Base-by-base conservation (phyloP, 2,113 vertebrate genomes). In the Poecile atricapillus region DNA sequence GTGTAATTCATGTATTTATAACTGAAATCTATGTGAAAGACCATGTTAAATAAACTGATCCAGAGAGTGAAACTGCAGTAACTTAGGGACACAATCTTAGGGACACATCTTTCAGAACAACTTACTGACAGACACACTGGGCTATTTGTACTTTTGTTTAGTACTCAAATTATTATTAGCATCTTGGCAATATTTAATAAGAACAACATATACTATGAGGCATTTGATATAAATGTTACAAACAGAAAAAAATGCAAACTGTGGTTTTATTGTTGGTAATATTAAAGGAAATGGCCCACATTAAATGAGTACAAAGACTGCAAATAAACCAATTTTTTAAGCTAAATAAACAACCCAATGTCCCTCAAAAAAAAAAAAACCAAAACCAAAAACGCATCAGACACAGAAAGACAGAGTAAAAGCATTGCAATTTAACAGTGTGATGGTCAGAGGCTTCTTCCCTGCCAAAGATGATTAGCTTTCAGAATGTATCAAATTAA, bases 401-500 rank as follows among this genome's bases (percentile, higher is more conserved):
- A 44, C 59, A 64, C 16, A 63, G 60, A 81, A 84, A 85, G 63
- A 30, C 64, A 86, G 60, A 91, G 52, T 74, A 95, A 88, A 28
- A 88, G 47, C 50, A 25, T 52, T 86, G 43, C 68, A 83, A 5
- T 90, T 74, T 88, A 90, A 50, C 75, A 74, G 27, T 60, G 33
- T 92, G 62, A 43, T 89, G 87, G 74, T 89, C 89, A 91, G 74
- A 90, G 77, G 59, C 80, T 95, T 83, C 80, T 87, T 94, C 87
- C 82, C 65, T 77, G 53, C 83, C 77, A 80, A 78, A 89, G 55
- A 65, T 68, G 56, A 96, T 89, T 93, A 96, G 67, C 91, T 93
- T 96, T 85, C 74, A 87, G 63, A 94, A 89, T 10, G 3, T 85
- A 87, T 43, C 65, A 90, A 76, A 95, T 95, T 95, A 94, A 77